Base-by-base conservation (phyloP, 1,140 invertebrate species). In the Cydia fagiglandana region DNA sequence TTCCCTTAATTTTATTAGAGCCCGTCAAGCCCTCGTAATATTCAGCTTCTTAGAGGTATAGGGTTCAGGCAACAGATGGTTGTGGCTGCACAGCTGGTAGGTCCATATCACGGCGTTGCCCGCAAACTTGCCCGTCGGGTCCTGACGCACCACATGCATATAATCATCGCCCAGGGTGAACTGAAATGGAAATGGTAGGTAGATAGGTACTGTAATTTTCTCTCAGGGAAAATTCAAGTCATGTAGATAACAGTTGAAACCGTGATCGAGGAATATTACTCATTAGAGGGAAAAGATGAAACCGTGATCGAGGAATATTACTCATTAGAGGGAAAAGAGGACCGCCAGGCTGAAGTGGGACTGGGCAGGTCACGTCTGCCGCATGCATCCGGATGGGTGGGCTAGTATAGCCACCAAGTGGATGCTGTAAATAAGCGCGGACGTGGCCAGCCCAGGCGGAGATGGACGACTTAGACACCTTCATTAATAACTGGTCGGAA, bases 31-130 rank as follows among this genome's bases (percentile, higher is more conserved):
- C 17, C 70, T 47, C n/a, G 70, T 50, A 20, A 73, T 45, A 47
- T 73, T 73, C 4, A 73, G 34, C 41, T 73, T 73, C 15, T 47
- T 47, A 5, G 24, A 34, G 28, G 17, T 38, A 38, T 66, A 66
- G 13, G 30, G 28, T 15, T 13, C 24, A 10, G 64, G 64, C 2
- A 66, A 15, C 64, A 66, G 28, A 66, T 66, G 64, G 20, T 88
- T 87, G 50, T 91, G 89, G 47, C 81, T 86, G 77, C 89, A 91
- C 1, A 87, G 77, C 75, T 91, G 90, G 73, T 89, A 90, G 0
- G 88, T 91, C 61, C 75, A 88, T 50, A 90, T 91, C 68, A 89
- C 83, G 13, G 88, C 89, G 76, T 88, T 89, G n/a, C 89, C 89
- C 0, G 80, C 75, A 77, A 78, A 91, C 6, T 80, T 73, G 0